phyloP scores from a whole-genome alignment of 2,888 invertebrate species.

The Andrena bicolor region DNA sequence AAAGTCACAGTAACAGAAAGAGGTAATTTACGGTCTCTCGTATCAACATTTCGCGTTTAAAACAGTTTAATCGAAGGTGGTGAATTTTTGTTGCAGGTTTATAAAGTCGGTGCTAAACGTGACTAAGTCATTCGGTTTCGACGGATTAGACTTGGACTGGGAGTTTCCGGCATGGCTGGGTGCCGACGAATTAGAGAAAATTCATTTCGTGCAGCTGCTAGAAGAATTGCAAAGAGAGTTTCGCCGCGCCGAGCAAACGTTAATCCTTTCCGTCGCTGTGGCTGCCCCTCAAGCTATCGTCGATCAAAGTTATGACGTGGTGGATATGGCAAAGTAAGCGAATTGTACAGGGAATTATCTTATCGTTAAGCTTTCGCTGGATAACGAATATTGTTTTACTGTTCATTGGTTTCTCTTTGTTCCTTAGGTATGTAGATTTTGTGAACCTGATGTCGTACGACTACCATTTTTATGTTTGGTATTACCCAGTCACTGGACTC shows the following conservation, averaged over 20 bases:
- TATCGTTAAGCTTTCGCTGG: background rate
- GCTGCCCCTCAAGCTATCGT: conserved; percentile 92
- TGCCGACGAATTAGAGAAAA: conserved; percentile 86
- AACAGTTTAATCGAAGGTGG: background rate
- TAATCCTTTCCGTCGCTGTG: conserved; percentile 91
- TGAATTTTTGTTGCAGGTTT: conserved; percentile 83
- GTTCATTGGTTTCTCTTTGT: background rate
- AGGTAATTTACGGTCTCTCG: conserved; percentile 74
- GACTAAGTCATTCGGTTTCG: conserved; percentile 87
- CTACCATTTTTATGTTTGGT: conserved; percentile 92
- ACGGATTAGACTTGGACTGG: conserved; percentile 94
- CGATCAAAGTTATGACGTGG: conserved; percentile 91
- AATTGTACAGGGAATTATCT: conserved; percentile 5
- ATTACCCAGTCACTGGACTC: conserved; percentile 93
- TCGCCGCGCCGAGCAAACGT: conserved; percentile 86
- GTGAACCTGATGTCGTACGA: conserved; percentile 97
- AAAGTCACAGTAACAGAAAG: conserved; percentile 90
- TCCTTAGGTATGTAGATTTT: conserved; percentile 90
- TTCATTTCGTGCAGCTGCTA: conserved; percentile 91
- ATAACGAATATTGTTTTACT: background rate
- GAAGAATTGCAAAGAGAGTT: conserved; percentile 91
- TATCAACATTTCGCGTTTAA: background rate
- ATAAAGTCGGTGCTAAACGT: conserved; percentile 86
- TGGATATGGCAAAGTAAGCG: conserved; percentile 90
- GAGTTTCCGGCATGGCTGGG: conserved; percentile 91